Percentiles rank a stretch among this genome's conserved stretches.
These are phyloP conservation scores for Capitulum mitella DNA, from an alignment of 2,888 invertebrate species.

Conservation along the genomic window DNA sequence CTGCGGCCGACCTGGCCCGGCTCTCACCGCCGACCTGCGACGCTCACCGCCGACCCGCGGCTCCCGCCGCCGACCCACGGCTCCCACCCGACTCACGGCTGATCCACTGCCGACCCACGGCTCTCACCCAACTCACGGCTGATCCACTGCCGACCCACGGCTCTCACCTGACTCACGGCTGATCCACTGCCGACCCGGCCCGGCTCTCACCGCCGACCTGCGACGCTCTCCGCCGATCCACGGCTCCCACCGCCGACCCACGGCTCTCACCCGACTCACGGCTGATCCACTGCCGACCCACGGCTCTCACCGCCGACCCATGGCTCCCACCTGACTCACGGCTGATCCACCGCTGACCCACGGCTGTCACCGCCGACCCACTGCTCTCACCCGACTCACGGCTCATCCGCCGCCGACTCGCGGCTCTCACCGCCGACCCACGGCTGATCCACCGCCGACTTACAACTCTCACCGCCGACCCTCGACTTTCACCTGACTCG, in stretches of 20 bases:
- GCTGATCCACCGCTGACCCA: constrained; percentile 11
- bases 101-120: too few species aligned
- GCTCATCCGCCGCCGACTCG: neutral
- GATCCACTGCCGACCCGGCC: constrained; percentile 6
- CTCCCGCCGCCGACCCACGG: neutral
- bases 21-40: neutral
- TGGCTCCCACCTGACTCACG: too few species aligned
- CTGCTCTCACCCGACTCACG: neutral
- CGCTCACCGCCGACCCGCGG: neutral
- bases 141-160: too few species aligned
- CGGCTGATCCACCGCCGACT: too few species aligned
- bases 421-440: too few species aligned
- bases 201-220: neutral
- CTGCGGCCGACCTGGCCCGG: constrained; percentile 12
- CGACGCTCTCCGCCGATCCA: neutral
- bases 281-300: too few species aligned
- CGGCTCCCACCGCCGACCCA: neutral
- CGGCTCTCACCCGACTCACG: too few species aligned
- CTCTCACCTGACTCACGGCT: constrained; percentile 1
- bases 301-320: too few species aligned
- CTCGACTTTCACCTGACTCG: too few species aligned
- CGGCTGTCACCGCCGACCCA: neutral
- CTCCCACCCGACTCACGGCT: too few species aligned
- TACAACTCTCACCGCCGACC: neutral
- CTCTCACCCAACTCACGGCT: too few species aligned